Conservation (phyloP, 2,113 vertebrate species). For the Anseranas semipalmata region DNA sequence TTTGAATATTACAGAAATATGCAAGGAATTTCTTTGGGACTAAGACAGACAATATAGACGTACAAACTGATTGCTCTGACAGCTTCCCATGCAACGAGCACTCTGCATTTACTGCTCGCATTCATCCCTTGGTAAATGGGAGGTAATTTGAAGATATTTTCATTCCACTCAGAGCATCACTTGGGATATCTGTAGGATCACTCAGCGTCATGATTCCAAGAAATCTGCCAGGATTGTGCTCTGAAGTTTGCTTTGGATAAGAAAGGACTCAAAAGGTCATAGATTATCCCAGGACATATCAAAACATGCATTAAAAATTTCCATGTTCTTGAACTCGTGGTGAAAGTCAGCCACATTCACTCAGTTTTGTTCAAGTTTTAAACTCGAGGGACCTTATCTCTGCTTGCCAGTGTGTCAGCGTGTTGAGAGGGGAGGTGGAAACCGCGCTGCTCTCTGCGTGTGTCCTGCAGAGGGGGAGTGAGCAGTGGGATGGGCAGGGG, state of each 20-base stretch:
- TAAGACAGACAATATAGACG: not conserved
- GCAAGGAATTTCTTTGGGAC: not conserved
- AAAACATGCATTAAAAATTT: slow-evolving; percentile 55
- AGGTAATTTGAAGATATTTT: slow-evolving; percentile 54
- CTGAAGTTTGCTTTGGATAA: slow-evolving; percentile 60
- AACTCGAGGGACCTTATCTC: slow-evolving; percentile 2
- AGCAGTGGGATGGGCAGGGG: not conserved
- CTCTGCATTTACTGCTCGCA: not conserved
- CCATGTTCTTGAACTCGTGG: slow-evolving; percentile 36
- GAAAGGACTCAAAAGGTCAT: slow-evolving; percentile 44
- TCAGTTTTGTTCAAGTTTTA: slow-evolving; percentile 23
- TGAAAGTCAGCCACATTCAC: not conserved
- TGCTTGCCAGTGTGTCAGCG: not conserved
- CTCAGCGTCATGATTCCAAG: slow-evolving; percentile 47
- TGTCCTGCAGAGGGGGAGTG: not conserved
- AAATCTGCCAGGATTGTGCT: slow-evolving; percentile 50
- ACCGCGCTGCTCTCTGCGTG: not conserved
- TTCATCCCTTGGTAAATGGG: slow-evolving; percentile 28
- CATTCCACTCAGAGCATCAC: slow-evolving; percentile 46
- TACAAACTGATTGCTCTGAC: not conserved
- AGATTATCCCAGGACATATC: slow-evolving; percentile 60
- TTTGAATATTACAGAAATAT: slow-evolving; percentile 14
- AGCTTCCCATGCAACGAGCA: slow-evolving; percentile 16
- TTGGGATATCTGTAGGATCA: slow-evolving; percentile 65
- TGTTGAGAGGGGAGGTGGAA: not conserved